Percentiles rank a stretch among this genome's conserved stretches.
phyloP scores from a whole-genome alignment of 2,113 vertebrate genomes.

The Condylura cristata region DNA sequence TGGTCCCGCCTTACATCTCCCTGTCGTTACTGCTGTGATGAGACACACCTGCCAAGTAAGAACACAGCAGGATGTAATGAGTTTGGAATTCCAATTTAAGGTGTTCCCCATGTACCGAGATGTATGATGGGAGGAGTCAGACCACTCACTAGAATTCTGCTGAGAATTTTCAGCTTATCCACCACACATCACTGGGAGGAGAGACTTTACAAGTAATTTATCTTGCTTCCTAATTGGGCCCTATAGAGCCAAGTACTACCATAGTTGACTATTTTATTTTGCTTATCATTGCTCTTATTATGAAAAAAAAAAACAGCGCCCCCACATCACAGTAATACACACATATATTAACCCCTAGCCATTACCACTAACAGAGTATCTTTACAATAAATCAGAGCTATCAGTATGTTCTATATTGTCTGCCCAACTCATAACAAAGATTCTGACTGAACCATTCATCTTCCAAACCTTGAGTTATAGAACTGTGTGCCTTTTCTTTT shows the following conservation, averaged over 20 bases:
- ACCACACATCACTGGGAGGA: conserved; percentile 15
- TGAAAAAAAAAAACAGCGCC: conserved; percentile 23
- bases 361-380: neutral
- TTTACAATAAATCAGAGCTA: neutral
- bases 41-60: conserved; percentile 60
- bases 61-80: conserved; percentile 55
- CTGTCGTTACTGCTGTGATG: conserved; percentile 47
- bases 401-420: neutral
- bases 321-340: conserved; percentile 2
- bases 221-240: conserved; percentile 64
- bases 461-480: neutral
- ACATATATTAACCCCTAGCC: neutral
- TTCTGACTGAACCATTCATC: neutral
- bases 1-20: neutral
- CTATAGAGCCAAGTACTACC: neutral
- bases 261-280: neutral
- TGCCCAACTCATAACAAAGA: neutral
- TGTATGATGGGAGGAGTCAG: conserved; percentile 5
- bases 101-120: conserved; percentile 14
- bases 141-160: conserved; percentile 12
- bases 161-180: conserved; percentile 44
- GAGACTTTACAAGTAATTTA: conserved; percentile 60
- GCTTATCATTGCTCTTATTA: conserved; percentile 13
- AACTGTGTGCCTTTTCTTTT: neutral
- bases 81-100: conserved; percentile 67